Percentiles rank a stretch among this genome's conserved stretches.
Evolutionary conservation across 2,888 invertebrate genomes (phyloP).

Genomic region (Meganola albula): DNA sequence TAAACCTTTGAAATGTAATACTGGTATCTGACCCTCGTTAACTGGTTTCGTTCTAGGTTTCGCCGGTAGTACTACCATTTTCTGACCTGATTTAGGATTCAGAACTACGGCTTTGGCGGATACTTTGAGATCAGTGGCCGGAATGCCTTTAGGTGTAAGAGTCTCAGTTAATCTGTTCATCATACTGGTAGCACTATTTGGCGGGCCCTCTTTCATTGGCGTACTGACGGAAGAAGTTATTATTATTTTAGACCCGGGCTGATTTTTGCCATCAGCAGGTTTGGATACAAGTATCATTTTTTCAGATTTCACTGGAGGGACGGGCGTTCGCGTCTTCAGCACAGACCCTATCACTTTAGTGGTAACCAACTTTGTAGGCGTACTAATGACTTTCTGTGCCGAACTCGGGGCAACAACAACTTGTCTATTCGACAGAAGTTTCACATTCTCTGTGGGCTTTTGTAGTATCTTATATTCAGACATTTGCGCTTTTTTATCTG

Average conservation of each 20-base stretch:
- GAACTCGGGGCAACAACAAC: conserved; percentile 57
- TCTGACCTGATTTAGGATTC: conserved; percentile 70
- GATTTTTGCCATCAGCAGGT: conserved; percentile 48
- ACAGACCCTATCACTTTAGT: conserved; percentile 65
- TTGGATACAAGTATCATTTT: conserved; percentile 73
- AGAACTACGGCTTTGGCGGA: conserved; percentile 69
- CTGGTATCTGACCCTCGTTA: conserved; percentile 58
- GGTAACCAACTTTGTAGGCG: conserved; percentile 57
- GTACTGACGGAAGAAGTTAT: conserved; percentile 51
- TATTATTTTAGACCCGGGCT: conserved; percentile 55
- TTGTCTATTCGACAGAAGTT: conserved; percentile 63
- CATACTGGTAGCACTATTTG: conserved; percentile 46
- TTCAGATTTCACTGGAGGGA: conserved; percentile 44
- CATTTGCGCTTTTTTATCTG: conserved; percentile 59
- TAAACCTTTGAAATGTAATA: conserved; percentile 68
- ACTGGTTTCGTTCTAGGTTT: conserved; percentile 57
- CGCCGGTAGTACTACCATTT: conserved; percentile 72
- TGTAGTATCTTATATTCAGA: conserved; percentile 65
- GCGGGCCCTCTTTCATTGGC: conserved; percentile 39
- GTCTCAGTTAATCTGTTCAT: conserved; percentile 50
- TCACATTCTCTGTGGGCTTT: conserved; percentile 57
- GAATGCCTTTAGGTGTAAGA: conserved; percentile 65
- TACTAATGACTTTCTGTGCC: conserved; percentile 53
- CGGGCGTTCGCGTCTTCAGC: conserved; percentile 44
- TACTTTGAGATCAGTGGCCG: conserved; percentile 69